phyloP scores from a whole-genome alignment of 2,113 vertebrate genomes.

The Corythornis cristatus region DNA sequence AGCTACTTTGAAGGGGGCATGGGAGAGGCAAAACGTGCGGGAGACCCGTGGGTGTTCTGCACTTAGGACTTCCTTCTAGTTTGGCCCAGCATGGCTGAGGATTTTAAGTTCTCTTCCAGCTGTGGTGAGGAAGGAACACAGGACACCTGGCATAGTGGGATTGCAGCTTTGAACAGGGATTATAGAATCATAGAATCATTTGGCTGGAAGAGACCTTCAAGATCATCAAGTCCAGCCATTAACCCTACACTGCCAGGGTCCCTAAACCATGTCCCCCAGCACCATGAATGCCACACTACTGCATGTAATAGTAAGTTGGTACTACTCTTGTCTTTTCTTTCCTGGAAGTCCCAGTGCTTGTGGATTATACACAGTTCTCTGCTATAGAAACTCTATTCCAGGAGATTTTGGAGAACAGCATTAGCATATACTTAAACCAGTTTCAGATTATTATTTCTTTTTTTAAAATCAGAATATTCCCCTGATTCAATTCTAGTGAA shows the following conservation, averaged over 20 bases:
- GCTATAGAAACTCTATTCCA: background rate
- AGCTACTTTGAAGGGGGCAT: background rate
- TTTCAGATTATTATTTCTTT: background rate
- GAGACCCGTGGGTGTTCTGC: background rate
- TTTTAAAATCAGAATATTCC: background rate
- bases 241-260: no score
- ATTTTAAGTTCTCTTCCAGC: background rate
- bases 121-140: background rate
- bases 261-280: no score
- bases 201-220: no score
- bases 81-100: background rate
- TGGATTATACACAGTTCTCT: background rate
- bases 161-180: background rate
- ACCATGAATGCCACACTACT: background rate
- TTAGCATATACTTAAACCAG: background rate
- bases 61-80: background rate
- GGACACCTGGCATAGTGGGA: rapidly evolving
- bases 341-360: background rate
- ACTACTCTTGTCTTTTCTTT: background rate
- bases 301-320: background rate
- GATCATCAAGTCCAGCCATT: no score
- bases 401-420: background rate
- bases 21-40: rapidly evolving
- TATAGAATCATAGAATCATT: no score
- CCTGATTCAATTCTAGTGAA: background rate